Base-by-base conservation (phyloP, 2,113 vertebrate species). In the Callipepla squamata region DNA sequence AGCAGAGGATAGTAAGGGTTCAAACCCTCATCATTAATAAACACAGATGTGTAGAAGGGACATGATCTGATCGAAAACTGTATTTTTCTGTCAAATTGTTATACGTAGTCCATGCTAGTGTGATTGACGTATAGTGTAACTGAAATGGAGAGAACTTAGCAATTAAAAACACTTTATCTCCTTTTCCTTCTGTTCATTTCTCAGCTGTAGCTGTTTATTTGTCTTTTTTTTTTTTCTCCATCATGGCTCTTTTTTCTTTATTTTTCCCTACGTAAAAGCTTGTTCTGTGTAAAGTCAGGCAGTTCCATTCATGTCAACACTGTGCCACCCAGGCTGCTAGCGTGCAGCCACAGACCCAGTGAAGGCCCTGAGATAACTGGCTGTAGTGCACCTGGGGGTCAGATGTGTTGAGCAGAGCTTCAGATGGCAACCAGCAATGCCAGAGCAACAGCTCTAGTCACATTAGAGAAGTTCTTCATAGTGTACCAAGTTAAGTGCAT, bases 341-440 rank as follows among this genome's bases (percentile, higher is more conserved):
- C 0, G 0, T 21, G 68, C 11, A 34, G 9, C 14, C 15, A 1
- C 51, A 17, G 12, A 2, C 19, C 3, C 0, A 1, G 51, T 32
- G 26, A 48, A 66, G 70, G 15, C 28, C 75, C 81, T 36, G 72
- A 87, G 67, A 55, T 53, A 79, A 79, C 40, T 45, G 74, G 23
- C 70, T 85, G 50, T 3, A 50, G 72, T 55, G n/a, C 21, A 8
- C 58, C 63, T 77, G 72, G 2, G 8, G 79, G 53, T 85, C 85
- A 66, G 67, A 26, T 51, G 50, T 28, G 50, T 26, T 50, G 22
- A 81, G 74, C 87, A 48, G 36, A 18, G 66, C 70, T 87, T 87
- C 85, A 66, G 40, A 77, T 94, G 94, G 92, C 85, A 94, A 5
- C 76, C 45, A 80, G 85, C 74, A 87, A 68, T 0, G 0, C 47